Conservation (phyloP, 2,797 vertebrate species). For the Echeneis naucrates region DNA sequence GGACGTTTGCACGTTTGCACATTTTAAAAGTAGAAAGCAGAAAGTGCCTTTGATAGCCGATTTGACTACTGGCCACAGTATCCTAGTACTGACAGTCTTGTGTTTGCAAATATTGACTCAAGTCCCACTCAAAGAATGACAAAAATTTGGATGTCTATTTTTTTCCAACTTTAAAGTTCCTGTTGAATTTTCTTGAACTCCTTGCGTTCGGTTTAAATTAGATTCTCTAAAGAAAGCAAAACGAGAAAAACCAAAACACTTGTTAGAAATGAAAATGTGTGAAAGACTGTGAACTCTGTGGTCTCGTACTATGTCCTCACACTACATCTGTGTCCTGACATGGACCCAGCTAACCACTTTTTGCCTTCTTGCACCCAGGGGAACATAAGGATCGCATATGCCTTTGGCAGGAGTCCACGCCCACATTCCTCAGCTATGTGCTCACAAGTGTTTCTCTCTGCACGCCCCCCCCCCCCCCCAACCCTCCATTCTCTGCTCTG, state of each 20-base stretch:
- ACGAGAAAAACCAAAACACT: too few species aligned
- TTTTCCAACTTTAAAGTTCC: neutral
- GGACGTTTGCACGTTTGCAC: too few species aligned
- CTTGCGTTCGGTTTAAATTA: constrained; percentile 20
- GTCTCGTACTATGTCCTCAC: constrained; percentile 47
- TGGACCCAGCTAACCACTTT: constrained; percentile 72
- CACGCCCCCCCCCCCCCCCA: constrained; percentile 16
- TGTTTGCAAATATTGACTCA: constrained; percentile 46
- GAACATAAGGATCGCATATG: constrained; percentile 85
- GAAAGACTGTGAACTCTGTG: constrained; percentile 56
- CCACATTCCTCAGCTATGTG: constrained; percentile 81
- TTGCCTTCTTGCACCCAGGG: constrained; percentile 66
- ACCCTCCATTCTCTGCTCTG: constrained; percentile 59
- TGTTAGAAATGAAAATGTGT: constrained; percentile 20
- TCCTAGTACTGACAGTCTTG: constrained; percentile 14
- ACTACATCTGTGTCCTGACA: constrained; percentile 75
- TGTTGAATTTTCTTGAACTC: constrained; percentile 9
- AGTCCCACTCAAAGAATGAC: neutral
- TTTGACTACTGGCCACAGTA: constrained; percentile 1
- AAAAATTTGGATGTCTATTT: constrained; percentile 8
- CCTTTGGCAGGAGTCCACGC: constrained; percentile 80
- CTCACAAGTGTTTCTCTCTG: constrained; percentile 66
- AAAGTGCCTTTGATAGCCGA: constrained; percentile 18
- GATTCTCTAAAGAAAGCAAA: constrained; percentile 33
- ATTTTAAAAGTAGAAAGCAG: constrained; percentile 25